Percentiles rank a stretch among this genome's conserved stretches.
Evolutionary conservation across 2,888 invertebrate species (phyloP).

Genomic region (Luperina testacea): DNA sequence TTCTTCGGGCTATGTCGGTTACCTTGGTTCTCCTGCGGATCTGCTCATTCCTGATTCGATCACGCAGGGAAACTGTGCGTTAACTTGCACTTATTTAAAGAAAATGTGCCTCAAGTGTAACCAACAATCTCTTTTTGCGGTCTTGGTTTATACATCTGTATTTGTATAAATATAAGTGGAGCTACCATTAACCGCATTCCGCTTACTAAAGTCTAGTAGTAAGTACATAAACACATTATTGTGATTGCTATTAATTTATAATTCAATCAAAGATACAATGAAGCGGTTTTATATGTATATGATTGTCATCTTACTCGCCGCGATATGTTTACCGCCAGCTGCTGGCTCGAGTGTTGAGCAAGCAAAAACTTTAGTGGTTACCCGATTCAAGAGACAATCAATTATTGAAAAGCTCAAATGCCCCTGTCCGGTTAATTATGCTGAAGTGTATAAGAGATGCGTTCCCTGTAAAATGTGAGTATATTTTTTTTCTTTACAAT

Average conservation of each 20-base stretch:
- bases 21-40: too few species aligned
- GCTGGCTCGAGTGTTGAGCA: too few species aligned
- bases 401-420: constrained; percentile 1
- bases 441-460: neutral
- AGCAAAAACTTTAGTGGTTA: neutral
- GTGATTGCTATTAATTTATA: neutral
- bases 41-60: too few species aligned
- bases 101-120: neutral
- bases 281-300: neutral
- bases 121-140: neutral
- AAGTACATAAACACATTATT: neutral
- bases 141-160: neutral
- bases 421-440: neutral
- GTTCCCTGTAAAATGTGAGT: constrained; percentile 8
- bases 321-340: neutral
- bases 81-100: neutral
- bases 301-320: neutral
- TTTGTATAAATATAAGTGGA: neutral
- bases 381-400: neutral
- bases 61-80: neutral
- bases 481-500: neutral
- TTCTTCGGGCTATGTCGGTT: too few species aligned
- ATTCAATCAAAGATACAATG: neutral
- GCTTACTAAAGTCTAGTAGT: neutral
- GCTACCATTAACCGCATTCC: neutral